phyloP scores from a whole-genome alignment of 2,797 vertebrate genomes.

The Lophius americanus region DNA sequence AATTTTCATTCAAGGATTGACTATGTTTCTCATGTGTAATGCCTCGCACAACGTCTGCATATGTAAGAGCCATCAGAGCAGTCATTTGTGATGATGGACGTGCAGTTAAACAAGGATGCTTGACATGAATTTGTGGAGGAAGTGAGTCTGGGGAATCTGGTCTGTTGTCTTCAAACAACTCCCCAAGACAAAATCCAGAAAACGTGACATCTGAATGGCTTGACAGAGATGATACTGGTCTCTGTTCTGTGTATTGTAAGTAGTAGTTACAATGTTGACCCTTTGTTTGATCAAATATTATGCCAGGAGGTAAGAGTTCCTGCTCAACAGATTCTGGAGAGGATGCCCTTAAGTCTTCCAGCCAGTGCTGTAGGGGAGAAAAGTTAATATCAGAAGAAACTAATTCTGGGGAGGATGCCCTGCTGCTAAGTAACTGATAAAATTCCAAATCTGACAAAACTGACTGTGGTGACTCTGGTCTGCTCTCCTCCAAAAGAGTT shows the following conservation, averaged over 20 bases:
- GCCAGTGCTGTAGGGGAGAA: constrained; percentile 12
- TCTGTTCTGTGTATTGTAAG: background rate
- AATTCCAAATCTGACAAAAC: constrained; percentile 29
- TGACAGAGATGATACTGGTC: constrained; percentile 8
- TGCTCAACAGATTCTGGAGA: constrained; percentile 21
- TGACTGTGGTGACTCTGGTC: constrained; percentile 41
- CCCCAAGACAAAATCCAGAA: background rate
- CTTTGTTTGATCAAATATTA: background rate
- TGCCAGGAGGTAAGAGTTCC: background rate
- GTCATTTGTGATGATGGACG: rapidly evolving
- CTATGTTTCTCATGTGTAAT: background rate
- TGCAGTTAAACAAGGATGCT: background rate
- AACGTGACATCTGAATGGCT: constrained; percentile 23
- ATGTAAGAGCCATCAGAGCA: background rate
- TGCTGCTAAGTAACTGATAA: constrained; percentile 18
- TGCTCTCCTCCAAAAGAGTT: constrained; percentile 27
- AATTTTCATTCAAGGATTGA: background rate
- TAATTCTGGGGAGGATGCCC: constrained; percentile 42
- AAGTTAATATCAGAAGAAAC: constrained; percentile 28
- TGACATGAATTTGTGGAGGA: background rate
- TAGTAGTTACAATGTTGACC: constrained; percentile 6
- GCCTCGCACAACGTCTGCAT: constrained; percentile 24
- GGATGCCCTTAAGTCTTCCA: constrained; percentile 34
- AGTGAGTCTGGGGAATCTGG: constrained; percentile 20
- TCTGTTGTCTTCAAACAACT: constrained; percentile 12